A percentile compares a stretch with the other conserved stretches of the same genome.
These are phyloP conservation scores for Nycticorax nycticorax DNA, from an alignment of 2,113 vertebrate species.

Conservation along the genomic window DNA sequence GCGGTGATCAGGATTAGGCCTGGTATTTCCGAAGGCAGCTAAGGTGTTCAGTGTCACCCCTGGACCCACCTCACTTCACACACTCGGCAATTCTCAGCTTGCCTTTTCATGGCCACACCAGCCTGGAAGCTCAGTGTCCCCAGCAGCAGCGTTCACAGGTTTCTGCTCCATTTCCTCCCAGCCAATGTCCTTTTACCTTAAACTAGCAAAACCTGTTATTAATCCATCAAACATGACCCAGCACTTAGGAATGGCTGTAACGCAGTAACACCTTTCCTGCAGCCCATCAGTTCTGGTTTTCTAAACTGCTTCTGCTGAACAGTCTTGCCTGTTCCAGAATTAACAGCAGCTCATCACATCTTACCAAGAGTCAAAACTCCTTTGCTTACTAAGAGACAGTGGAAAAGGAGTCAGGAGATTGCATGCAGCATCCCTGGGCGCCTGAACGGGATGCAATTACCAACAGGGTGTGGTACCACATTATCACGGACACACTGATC, in stretches of 20 bases:
- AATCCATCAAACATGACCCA: not conserved
- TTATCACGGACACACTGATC: not conserved
- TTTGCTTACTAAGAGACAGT: not conserved
- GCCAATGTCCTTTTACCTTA: not conserved
- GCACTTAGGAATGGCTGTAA: not conserved
- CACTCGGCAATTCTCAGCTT: not conserved
- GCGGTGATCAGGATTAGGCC: not conserved
- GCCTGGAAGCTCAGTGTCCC: not conserved
- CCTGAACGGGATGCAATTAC: not conserved
- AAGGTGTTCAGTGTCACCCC: not conserved
- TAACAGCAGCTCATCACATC: not conserved
- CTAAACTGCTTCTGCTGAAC: not conserved
- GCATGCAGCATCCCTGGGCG: not conserved
- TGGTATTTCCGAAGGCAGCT: not conserved
- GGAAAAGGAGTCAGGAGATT: not conserved
- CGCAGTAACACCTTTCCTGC: not conserved
- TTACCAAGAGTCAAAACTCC: not conserved
- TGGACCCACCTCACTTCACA: not conserved
- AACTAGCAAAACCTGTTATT: not conserved
- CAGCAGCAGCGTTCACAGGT: not conserved
- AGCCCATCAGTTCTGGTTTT: not conserved
- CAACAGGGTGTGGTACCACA: accelerated
- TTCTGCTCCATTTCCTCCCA: not conserved
- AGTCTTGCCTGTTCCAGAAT: not conserved
- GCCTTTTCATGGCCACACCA: not conserved